Conservation (phyloP, 2,797 vertebrate species). For the Selene dorsalis region DNA sequence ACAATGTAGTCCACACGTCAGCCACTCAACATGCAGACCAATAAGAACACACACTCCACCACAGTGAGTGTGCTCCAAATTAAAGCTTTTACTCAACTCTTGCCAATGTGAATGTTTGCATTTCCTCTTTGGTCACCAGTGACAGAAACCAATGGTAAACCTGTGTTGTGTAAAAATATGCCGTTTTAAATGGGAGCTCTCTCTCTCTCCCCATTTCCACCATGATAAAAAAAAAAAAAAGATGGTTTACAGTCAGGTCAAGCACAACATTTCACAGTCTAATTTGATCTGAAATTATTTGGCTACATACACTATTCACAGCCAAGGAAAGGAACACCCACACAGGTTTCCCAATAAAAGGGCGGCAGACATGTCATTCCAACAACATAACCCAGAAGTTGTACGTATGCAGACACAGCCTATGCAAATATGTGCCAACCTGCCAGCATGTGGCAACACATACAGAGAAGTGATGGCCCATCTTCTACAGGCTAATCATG, state of each 20-base stretch:
- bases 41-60: constrained; percentile 27
- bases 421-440: constrained; percentile 43
- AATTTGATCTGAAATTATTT: constrained; percentile 75
- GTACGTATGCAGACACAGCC: constrained; percentile 41
- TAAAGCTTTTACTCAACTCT: constrained; percentile 44
- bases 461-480: constrained; percentile 26
- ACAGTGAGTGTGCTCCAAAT: constrained; percentile 33
- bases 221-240: constrained; percentile 57
- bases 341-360: constrained; percentile 50
- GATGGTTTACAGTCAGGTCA: constrained; percentile 73
- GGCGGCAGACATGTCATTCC: constrained; percentile 47
- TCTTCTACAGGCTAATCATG: constrained; percentile 6
- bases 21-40: constrained; percentile 50
- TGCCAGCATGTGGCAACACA: constrained; percentile 39
- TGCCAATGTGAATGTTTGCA: constrained; percentile 36
- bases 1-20: constrained; percentile 50
- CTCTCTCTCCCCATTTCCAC: constrained; percentile 49
- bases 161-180: constrained; percentile 60
- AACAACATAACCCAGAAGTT: constrained; percentile 44
- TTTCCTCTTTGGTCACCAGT: constrained; percentile 47
- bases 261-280: constrained; percentile 60
- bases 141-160: constrained; percentile 37
- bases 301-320: constrained; percentile 59
- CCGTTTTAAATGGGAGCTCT: constrained; percentile 67
- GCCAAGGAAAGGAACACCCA: constrained; percentile 50